Conservation (phyloP, 2,113 vertebrate genomes). For the Sialia sialis region DNA sequence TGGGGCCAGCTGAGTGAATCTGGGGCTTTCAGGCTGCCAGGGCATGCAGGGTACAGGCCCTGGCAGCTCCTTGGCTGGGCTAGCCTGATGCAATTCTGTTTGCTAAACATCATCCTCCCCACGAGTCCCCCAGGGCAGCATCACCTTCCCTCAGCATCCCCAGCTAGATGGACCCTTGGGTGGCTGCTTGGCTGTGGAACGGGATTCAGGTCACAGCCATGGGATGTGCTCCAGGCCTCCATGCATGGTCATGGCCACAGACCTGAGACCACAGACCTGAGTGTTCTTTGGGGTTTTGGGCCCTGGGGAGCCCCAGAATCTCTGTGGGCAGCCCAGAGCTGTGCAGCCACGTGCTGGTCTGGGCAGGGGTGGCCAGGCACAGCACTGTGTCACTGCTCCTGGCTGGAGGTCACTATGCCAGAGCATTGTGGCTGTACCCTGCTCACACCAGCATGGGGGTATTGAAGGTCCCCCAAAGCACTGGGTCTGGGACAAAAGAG, state of each 20-base stretch:
- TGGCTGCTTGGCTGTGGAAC: neutral
- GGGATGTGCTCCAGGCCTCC: rapidly evolving
- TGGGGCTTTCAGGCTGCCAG: neutral
- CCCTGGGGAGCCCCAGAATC: rapidly evolving
- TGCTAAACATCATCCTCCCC: neutral
- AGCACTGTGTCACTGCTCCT: rapidly evolving
- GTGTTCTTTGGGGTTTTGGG: neutral
- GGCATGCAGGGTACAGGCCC: neutral
- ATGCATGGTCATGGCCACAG: rapidly evolving
- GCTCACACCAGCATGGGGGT: rapidly evolving
- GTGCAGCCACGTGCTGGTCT: rapidly evolving
- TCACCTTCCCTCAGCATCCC: rapidly evolving
- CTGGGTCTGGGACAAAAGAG: neutral
- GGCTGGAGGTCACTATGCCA: rapidly evolving
- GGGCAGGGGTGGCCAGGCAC: rapidly evolving
- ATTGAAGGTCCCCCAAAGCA: rapidly evolving
- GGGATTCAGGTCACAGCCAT: rapidly evolving
- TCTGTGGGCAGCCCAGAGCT: rapidly evolving
- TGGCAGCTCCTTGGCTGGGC: neutral
- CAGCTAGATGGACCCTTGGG: neutral
- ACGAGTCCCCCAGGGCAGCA: rapidly evolving
- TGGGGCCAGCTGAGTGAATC: rapidly evolving
- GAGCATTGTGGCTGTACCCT: neutral
- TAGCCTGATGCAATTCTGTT: neutral
- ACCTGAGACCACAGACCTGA: too few species aligned